Evolutionary conservation across 2,797 vertebrate species (phyloP).

Genomic region (Pangasius mekongensis): DNA sequence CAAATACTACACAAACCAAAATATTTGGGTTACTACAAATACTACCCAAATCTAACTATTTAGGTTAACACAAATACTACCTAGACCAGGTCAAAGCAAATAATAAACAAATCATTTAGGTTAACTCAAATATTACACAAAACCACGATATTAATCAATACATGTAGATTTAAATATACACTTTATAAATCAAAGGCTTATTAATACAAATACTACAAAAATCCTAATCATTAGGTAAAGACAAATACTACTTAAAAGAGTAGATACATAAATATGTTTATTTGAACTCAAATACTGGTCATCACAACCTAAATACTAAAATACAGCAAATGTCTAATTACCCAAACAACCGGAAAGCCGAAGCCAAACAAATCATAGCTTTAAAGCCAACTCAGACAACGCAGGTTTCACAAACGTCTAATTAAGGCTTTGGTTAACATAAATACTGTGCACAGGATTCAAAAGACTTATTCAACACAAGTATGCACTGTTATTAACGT

Average conservation of each 20-base stretch:
- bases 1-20: not conserved
- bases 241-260: not conserved
- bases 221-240: not conserved
- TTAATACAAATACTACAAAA: not conserved
- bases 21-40: not conserved
- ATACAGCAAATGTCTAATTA: not conserved
- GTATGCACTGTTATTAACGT: not conserved
- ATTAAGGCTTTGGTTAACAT: not conserved
- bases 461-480: not conserved
- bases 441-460: not conserved
- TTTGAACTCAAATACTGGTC: not conserved
- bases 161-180: not conserved
- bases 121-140: too few relatives aligned
- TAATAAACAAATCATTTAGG: not conserved
- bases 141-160: not conserved
- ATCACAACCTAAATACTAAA: not conserved
- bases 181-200: not conserved
- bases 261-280: not conserved
- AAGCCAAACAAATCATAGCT: not conserved
- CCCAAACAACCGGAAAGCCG: not conserved
- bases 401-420: not conserved
- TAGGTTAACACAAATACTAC: not conserved
- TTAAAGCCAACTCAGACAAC: not conserved
- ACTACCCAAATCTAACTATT: not conserved
- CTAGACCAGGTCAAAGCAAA: not conserved